phyloP scores from a whole-genome alignment of 2,797 vertebrate genomes.

The Macrochelys suwanniensis region DNA sequence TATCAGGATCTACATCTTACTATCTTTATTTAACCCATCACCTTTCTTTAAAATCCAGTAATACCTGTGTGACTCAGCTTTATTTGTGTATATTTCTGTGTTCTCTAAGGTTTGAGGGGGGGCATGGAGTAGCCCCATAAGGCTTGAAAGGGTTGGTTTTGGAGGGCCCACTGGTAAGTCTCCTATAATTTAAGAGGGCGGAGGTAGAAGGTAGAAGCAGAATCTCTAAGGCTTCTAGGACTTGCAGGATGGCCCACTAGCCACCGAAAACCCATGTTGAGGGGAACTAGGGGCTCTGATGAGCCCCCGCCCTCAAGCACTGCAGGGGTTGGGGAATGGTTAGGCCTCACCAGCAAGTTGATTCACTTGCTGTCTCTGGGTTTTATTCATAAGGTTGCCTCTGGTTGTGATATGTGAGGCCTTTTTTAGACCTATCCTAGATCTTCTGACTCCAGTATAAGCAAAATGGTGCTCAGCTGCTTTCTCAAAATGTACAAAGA shows the following conservation, averaged over 20 bases:
- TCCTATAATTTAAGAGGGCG: not conserved
- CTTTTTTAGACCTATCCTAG: not conserved
- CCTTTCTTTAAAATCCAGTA: not conserved
- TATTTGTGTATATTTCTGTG: not conserved
- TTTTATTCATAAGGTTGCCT: not conserved
- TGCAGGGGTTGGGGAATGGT: not conserved
- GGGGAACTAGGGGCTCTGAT: not conserved
- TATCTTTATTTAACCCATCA: not conserved
- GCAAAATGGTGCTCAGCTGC: not conserved
- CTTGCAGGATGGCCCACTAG: not conserved
- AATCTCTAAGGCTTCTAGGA: not conserved
- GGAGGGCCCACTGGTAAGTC: not conserved
- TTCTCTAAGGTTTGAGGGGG: not conserved
- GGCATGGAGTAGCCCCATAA: not conserved
- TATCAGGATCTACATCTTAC: not conserved
- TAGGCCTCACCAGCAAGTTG: not conserved
- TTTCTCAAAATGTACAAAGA: not conserved
- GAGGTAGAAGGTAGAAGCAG: not conserved
- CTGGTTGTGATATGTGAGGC: not conserved
- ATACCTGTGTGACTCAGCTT: accelerated
- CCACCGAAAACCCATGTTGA: not conserved
- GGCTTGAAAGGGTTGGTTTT: not conserved
- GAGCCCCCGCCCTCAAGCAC: not conserved
- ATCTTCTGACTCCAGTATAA: not conserved
- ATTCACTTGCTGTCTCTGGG: not conserved